These are phyloP conservation scores for Umimayanthus chanpuru DNA, from an alignment of 92 coral and sea anemone species.

Conservation along the genomic window DNA sequence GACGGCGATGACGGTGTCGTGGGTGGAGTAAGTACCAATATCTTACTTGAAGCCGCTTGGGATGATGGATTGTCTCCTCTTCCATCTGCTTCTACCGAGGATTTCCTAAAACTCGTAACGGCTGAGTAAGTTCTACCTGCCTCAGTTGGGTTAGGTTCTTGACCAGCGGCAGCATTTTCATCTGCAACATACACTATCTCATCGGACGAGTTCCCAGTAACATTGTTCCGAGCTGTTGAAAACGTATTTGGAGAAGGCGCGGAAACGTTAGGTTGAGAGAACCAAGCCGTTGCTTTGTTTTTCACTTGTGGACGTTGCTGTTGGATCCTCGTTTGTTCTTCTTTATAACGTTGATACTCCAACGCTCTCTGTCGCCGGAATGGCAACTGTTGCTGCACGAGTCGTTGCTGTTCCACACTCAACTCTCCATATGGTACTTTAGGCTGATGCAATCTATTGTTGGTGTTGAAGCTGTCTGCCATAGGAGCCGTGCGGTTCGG, in stretches of 20 bases:
- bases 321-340: background rate
- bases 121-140: background rate
- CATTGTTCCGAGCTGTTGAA: background rate
- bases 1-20: slow-evolving; percentile 14
- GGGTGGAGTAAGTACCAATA: background rate
- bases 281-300: background rate
- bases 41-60: background rate
- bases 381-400: background rate
- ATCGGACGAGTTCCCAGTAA: background rate
- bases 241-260: background rate
- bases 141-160: too few species aligned
- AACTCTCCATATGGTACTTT: background rate
- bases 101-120: background rate
- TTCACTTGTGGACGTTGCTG: background rate
- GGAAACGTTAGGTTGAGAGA: background rate
- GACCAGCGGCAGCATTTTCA: background rate
- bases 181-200: background rate
- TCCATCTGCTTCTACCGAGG: background rate
- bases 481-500: background rate
- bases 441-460: background rate
- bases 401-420: background rate
- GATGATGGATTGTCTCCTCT: background rate
- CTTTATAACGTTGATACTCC: background rate
- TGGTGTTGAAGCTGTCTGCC: background rate
- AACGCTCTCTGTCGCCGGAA: background rate